Evolutionary conservation across 1,140 invertebrate genomes (phyloP), one percentile per base, ranked within the genome.

Genomic region (Heliconius hermathena): DNA sequence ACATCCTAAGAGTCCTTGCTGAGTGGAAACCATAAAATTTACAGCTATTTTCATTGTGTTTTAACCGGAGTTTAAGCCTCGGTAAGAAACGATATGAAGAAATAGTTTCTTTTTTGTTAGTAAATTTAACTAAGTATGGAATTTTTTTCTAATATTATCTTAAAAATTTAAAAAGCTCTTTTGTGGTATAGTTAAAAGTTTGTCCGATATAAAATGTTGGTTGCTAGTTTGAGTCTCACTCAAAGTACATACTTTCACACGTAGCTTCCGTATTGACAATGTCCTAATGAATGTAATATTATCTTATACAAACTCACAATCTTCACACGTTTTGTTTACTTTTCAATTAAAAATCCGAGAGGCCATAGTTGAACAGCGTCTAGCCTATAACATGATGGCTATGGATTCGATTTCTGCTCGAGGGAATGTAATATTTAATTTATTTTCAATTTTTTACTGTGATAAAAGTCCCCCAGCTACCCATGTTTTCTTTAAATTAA

Each of bases 11-110:
- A 57, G 54, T 57, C 20, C 54, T 57, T 22, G 54, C n/a, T 57
- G 54, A 57, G 54, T 57, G 54, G 54, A 57, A 57, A 22, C 54
- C 54, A 57, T 57, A 57, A 57, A 57, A 57, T 57, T 57, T 57
- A 57, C 54, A 57, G 54, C n/a, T 57, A 57, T 57, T 57, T 57
- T 57, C 54, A 57, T 57, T 22, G 54, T 57, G 8, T 57, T 57
- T 57, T 57, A 57, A 57, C 54, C 20, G n/a, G 54, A 57, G 54
- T 57, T 57, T 57, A 57, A 57, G 20, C 54, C 8, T 57, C 8
- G n/a, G 54, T 57, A 57, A 57, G 54, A 57, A 57, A 57, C 22
- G 54, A 57, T 57, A 57, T 22, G 8, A 22, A 57, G 54, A 22
- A 22, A 9, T 22, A 57, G 8, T n/a, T 57, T 22, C 20, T 9